Percentiles rank a stretch among this genome's conserved stretches.
Conservation (phyloP, 2,113 vertebrate species). For the Otis tarda region DNA sequence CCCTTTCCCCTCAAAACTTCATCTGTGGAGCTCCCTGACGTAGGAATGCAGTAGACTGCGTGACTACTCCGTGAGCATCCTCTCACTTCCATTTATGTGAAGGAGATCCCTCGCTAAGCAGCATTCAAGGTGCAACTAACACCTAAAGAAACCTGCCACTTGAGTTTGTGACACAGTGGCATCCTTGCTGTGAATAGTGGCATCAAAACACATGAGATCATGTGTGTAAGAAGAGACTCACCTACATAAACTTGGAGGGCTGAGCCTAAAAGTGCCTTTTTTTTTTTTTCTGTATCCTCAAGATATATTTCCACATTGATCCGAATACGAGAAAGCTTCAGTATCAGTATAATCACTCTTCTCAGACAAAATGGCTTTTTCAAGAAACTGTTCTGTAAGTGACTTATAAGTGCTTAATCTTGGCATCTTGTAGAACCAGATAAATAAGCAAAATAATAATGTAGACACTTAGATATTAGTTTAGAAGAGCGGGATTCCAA, state of each 20-base stretch:
- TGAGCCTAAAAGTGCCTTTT: background rate
- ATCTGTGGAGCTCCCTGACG: background rate
- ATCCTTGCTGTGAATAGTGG: background rate
- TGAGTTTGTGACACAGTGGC: background rate
- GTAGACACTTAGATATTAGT: background rate
- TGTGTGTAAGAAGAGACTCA: background rate
- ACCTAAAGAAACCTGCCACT: background rate
- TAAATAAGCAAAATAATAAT: background rate
- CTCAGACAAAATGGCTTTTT: background rate
- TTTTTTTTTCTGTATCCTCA: background rate
- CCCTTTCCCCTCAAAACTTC: background rate
- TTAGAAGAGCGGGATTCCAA: background rate
- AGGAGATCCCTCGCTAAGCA: background rate
- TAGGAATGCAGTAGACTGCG: background rate
- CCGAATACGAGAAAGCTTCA: background rate
- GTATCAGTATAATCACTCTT: background rate
- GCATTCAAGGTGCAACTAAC: background rate
- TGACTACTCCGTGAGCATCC: background rate
- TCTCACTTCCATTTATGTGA: background rate
- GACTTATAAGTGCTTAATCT: background rate
- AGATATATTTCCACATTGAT: background rate
- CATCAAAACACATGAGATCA: background rate
- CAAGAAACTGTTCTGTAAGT: background rate
- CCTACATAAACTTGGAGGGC: background rate
- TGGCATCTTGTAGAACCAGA: background rate